These are phyloP conservation scores for Noctua fimbriata DNA, from an alignment of 2,888 invertebrate genomes.

Conservation along the genomic window DNA sequence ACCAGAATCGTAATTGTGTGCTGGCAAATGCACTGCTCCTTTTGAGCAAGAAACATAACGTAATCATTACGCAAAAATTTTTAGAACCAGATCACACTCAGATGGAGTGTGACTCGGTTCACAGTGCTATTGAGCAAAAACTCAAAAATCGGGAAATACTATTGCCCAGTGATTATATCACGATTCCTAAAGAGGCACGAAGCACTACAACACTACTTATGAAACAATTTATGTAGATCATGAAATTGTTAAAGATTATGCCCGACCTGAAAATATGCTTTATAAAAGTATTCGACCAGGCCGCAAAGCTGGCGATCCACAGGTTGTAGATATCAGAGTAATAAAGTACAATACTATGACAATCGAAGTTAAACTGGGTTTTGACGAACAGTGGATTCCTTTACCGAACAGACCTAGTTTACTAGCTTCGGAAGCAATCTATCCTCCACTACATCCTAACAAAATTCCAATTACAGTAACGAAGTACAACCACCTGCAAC, in stretches of 20 bases:
- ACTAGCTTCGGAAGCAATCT: conserved; percentile 29
- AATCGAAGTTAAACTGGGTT: conserved; percentile 52
- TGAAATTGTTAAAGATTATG: conserved; percentile 47
- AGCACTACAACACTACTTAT: conserved; percentile 20
- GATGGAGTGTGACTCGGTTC: background rate
- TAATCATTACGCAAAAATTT: no score
- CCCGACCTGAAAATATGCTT: conserved; percentile 29
- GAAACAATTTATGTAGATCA: conserved; percentile 7
- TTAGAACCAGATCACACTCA: no score
- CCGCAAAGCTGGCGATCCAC: conserved; percentile 51
- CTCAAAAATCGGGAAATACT: conserved; percentile 24
- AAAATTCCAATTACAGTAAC: conserved; percentile 16
- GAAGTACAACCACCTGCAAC: conserved; percentile 17
- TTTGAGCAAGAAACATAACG: no score
- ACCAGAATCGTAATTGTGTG: no score
- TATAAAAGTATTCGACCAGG: conserved; percentile 56
- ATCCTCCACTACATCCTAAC: conserved; percentile 35
- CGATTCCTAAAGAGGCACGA: conserved; percentile 49
- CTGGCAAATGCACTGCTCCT: no score
- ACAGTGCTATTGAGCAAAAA: background rate
- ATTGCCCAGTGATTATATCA: conserved; percentile 50
- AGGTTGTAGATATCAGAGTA: conserved; percentile 49
- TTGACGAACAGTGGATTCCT: conserved; percentile 40
- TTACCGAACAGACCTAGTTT: conserved; percentile 44
- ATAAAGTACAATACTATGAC: conserved; percentile 45